phyloP scores from a whole-genome alignment of 1,140 invertebrate genomes.

The Atopsyche davidsoni region DNA sequence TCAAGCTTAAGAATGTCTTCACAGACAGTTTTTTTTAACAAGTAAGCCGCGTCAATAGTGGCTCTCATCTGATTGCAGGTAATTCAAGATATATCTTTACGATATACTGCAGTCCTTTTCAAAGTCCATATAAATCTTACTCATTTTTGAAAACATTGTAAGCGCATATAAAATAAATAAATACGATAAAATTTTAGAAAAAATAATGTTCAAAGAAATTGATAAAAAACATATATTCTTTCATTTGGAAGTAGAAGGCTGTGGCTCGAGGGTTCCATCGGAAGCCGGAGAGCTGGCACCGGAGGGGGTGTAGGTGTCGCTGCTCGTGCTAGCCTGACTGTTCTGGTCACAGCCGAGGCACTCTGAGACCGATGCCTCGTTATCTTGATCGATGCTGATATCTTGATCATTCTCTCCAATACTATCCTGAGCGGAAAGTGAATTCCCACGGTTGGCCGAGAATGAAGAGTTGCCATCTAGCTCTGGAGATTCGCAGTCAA shows the following conservation, averaged over 20 bases:
- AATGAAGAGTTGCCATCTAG: conserved; percentile 10
- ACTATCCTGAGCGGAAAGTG: conserved; percentile 17
- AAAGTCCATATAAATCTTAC: too few species aligned
- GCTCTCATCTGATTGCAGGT: too few species aligned
- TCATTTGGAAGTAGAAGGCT: not conserved
- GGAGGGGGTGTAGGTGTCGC: conserved; percentile 10
- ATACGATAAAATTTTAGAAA: too few species aligned
- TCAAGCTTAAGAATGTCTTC: too few species aligned
- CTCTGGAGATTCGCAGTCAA: conserved; percentile 25
- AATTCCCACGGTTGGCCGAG: not conserved
- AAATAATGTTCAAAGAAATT: too few species aligned
- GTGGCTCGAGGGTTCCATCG: not conserved
- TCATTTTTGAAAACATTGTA: too few species aligned
- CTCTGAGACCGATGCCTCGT: conserved; percentile 24
- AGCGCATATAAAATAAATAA: too few species aligned
- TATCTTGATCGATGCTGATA: conserved; percentile 21
- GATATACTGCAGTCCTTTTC: too few species aligned
- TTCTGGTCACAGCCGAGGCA: not conserved
- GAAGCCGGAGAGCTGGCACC: not conserved
- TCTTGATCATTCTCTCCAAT: conserved; percentile 25
- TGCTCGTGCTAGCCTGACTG: conserved; percentile 8
- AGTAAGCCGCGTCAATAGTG: too few species aligned
- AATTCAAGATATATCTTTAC: too few species aligned
- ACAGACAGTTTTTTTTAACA: too few species aligned
- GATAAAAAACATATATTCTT: too few species aligned